Evolutionary conservation across 2,113 vertebrate genomes (phyloP).

Genomic region (Cairina moschata): DNA sequence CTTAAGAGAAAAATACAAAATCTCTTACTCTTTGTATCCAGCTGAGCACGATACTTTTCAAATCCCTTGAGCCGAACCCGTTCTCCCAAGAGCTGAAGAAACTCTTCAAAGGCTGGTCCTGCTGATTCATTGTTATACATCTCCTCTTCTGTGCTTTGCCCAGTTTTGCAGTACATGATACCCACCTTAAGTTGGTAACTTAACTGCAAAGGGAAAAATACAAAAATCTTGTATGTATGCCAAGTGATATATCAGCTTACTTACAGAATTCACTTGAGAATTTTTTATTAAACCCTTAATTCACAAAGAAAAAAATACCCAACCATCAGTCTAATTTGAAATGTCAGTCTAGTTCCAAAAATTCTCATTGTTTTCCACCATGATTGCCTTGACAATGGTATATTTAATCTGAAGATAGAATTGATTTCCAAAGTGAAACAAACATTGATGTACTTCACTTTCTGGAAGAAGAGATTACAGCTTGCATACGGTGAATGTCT

Average conservation of each 20-base stretch:
- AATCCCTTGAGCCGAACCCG: constrained; percentile 94
- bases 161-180: constrained; percentile 94
- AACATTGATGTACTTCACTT: background rate
- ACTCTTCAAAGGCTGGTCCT: constrained; percentile 91
- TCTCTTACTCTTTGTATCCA: constrained; percentile 96
- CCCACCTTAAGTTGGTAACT: constrained; percentile 97
- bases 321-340: background rate
- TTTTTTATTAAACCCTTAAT: background rate
- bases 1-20: background rate
- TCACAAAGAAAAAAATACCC: background rate
- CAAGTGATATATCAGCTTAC: background rate
- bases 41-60: constrained; percentile 93
- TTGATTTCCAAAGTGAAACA: background rate
- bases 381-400: background rate
- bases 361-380: background rate
- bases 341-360: background rate
- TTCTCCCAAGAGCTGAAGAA: constrained; percentile 93
- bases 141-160: constrained; percentile 94
- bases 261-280: background rate
- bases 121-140: constrained; percentile 97
- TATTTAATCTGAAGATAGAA: background rate
- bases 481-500: background rate
- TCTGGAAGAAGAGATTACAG: background rate
- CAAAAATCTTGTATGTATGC: background rate
- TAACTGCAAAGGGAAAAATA: constrained; percentile 78